A percentile compares a stretch with the other conserved stretches of the same genome.
phyloP scores from a whole-genome alignment of 2,888 invertebrate genomes.

The Apoda limacodes region DNA sequence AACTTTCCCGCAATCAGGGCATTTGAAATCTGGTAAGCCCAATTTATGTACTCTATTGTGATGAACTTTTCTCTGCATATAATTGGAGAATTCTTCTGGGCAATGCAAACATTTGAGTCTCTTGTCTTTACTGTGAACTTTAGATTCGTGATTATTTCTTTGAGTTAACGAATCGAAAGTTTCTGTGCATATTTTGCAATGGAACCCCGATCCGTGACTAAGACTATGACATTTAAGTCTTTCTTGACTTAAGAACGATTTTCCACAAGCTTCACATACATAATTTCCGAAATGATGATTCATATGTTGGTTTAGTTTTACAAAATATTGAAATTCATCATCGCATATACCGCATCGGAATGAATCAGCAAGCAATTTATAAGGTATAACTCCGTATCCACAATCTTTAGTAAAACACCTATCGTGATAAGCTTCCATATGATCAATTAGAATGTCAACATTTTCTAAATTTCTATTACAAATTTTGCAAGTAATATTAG shows the following conservation, averaged over 20 bases:
- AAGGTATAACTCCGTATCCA: constrained; percentile 46
- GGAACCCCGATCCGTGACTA: constrained; percentile 38
- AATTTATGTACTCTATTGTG: constrained; percentile 34
- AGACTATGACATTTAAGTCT: constrained; percentile 41
- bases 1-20: constrained; percentile 40
- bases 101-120: constrained; percentile 43
- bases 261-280: constrained; percentile 52
- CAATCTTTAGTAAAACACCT: constrained; percentile 31
- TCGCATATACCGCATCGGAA: constrained; percentile 44
- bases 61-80: constrained; percentile 38
- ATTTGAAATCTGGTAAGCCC: constrained; percentile 32
- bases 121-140: constrained; percentile 36
- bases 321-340: constrained; percentile 44
- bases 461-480: constrained; percentile 28
- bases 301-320: constrained; percentile 57
- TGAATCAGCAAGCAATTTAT: constrained; percentile 29
- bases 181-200: constrained; percentile 37
- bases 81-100: constrained; percentile 38
- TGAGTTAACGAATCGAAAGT: constrained; percentile 39
- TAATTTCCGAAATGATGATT: constrained; percentile 48
- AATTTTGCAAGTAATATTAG: constrained; percentile 29
- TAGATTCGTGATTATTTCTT: constrained; percentile 35
- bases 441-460: constrained; percentile 31
- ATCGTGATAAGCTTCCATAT: constrained; percentile 33
- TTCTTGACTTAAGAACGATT: constrained; percentile 46